These are phyloP conservation scores for Vimba vimba DNA, from an alignment of 2,113 vertebrate genomes.

Conservation along the genomic window DNA sequence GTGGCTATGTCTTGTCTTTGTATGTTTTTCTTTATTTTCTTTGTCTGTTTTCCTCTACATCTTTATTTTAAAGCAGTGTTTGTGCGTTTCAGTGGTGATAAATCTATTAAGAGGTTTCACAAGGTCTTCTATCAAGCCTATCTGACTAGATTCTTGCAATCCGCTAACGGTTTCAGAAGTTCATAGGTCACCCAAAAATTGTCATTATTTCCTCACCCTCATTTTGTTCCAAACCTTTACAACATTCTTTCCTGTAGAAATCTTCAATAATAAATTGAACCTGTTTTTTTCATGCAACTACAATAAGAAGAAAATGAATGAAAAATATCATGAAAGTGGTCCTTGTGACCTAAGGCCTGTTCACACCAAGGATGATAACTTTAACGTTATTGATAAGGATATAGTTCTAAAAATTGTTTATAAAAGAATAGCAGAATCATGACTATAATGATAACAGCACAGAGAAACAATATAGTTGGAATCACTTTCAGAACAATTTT, in stretches of 20 bases:
- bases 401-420: too few relatives aligned
- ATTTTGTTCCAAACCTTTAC: background rate
- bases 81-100: conserved; percentile 46
- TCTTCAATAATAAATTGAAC: background rate
- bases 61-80: conserved; percentile 42
- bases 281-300: background rate
- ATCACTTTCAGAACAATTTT: too few relatives aligned
- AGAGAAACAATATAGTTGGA: too few relatives aligned
- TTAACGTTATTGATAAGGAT: too few relatives aligned
- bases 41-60: conserved; percentile 10
- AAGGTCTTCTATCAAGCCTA: conserved; percentile 53
- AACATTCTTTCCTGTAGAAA: background rate
- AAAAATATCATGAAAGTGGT: background rate
- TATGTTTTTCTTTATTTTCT: background rate
- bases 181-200: background rate
- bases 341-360: too few relatives aligned
- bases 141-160: background rate
- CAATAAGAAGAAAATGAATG: background rate
- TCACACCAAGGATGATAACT: too few relatives aligned
- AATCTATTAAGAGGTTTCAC: conserved; percentile 59
- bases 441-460: too few relatives aligned
- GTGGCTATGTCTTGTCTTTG: conserved; percentile 18
- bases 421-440: too few relatives aligned
- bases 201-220: background rate
- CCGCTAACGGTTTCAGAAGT: background rate